Conservation (phyloP, 1,140 invertebrate species). For the Heliconius melpomene region DNA sequence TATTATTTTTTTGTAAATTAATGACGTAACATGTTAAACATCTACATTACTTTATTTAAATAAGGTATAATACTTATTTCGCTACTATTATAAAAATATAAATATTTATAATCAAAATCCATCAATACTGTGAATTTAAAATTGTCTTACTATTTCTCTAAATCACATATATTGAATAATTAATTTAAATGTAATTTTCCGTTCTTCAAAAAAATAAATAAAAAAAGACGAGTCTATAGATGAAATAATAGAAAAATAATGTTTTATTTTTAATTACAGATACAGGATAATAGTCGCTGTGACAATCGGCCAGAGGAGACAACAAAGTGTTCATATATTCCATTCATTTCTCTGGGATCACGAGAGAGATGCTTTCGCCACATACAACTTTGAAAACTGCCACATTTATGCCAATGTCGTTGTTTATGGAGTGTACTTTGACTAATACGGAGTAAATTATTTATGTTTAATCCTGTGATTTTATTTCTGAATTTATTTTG, state of each 20-base stretch:
- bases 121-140: no score
- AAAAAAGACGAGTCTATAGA: no score
- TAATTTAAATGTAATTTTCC: no score
- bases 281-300: slow-evolving; percentile 82
- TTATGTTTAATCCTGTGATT: neutral
- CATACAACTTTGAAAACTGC: slow-evolving; percentile 80
- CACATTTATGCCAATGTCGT: slow-evolving; percentile 81
- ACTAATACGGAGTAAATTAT: slow-evolving; percentile 54
- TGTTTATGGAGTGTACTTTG: slow-evolving; percentile 83
- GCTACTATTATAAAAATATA: no score
- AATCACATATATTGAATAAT: no score
- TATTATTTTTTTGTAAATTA: neutral
- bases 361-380: slow-evolving; percentile 81
- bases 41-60: neutral
- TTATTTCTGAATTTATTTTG: neutral
- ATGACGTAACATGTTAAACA: neutral
- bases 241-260: no score
- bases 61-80: no score
- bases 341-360: slow-evolving; percentile 83
- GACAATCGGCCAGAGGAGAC: slow-evolving; percentile 82
- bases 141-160: no score
- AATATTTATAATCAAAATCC: no score
- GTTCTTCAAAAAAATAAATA: no score
- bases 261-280: slow-evolving; percentile 63
- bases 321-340: slow-evolving; percentile 78